Conservation (phyloP, 2,888 invertebrate genomes). For the Apotomis turbidana region DNA sequence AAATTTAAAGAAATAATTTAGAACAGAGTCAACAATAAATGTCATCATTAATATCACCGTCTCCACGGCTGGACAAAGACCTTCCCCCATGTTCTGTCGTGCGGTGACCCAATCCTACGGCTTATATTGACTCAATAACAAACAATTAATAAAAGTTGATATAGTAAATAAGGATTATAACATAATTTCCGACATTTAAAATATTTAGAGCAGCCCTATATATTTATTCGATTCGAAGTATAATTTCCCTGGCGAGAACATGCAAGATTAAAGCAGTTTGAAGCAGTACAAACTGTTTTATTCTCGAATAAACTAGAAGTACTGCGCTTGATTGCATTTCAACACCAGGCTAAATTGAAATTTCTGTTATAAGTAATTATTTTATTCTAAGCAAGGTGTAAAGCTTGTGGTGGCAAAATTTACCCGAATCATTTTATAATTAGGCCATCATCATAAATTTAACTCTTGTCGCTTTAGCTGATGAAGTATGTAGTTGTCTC, state of each 20-base stretch:
- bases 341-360: constrained; percentile 12
- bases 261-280: constrained; percentile 38
- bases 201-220: background rate
- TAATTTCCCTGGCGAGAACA: constrained; percentile 37
- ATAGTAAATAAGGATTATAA: background rate
- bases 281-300: constrained; percentile 15
- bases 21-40: no score
- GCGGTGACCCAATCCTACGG: no score
- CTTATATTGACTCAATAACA: no score
- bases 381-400: background rate
- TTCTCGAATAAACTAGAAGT: constrained; percentile 28
- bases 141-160: no score
- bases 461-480: no score
- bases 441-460: no score
- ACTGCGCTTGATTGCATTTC: constrained; percentile 29
- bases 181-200: background rate
- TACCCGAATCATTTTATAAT: no score
- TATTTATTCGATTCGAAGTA: constrained; percentile 29
- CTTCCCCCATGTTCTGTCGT: no score
- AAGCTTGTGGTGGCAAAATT: background rate
- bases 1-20: no score
- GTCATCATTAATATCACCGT: no score
- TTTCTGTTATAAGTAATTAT: background rate
- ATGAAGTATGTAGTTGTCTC: no score
- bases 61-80: no score